Base-by-base conservation (phyloP, 2,888 invertebrate genomes). In the Tenthredo amoena region DNA sequence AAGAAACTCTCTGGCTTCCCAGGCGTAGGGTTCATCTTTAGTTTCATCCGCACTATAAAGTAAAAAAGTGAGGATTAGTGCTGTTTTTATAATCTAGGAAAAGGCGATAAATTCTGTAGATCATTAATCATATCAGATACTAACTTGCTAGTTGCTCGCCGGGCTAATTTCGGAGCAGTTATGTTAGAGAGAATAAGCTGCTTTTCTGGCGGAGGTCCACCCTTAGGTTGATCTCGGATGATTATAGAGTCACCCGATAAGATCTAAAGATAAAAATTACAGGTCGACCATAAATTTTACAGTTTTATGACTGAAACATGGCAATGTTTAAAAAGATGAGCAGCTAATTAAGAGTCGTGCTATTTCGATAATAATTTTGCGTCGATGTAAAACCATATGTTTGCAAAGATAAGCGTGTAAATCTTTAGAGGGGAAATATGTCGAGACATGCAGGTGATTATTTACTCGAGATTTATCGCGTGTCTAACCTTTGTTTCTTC, bases 1-100 rank as follows among this genome's bases (percentile, higher is more conserved):
- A 79, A 99, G 94, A 92, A 97, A 99, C 94, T 99, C 99, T 85
- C 99, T 96, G 0, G 99, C 98, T 92, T 99, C 99, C 99, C 99
- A 99, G 0, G 99, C 99, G 95, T 95, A 99, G 1, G 99, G 98
- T 94, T 99, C 98, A 93, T 98, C 98, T 93, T 96, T 97, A 15
- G 96, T 95, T 91, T 97, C 97, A 72, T 95, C 95, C 68, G 95
- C 95, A 93, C 95, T 96, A 93, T 47, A 91, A 92, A 84, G 21
- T 71, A 37, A 65, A 86, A 81, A 58, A 74, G 43, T 40, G n/a
- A 50, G 26, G 81, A 62, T 84, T 87, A 84, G 86, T 86, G 87
- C 55, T 86, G 85, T 40, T 40, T 10, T 37, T 1, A 72, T 10
- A 21, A 26, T 26, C 7, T 62, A 62, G 2, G 10, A 62, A 26